Evolutionary conservation across 1,140 invertebrate species (phyloP).

Genomic region (Drosophila micromelanica): DNA sequence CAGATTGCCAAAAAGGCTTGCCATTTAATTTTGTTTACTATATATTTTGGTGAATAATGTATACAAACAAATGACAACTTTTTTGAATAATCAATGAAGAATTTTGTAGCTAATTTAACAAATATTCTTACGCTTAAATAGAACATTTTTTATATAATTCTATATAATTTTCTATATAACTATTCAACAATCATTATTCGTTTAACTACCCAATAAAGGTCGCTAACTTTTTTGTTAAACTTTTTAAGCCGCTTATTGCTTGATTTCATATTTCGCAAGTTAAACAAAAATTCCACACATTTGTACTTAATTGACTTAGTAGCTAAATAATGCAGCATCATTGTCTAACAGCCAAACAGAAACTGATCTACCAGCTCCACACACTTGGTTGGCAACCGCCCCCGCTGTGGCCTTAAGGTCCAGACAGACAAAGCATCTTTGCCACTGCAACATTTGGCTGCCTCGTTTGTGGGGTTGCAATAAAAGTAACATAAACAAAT

Average conservation of each 20-base stretch:
- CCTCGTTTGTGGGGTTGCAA: slow-evolving; percentile 41
- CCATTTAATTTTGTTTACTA: background rate
- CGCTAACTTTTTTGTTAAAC: background rate
- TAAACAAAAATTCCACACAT: background rate
- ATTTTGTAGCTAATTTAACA: background rate
- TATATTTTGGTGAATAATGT: background rate
- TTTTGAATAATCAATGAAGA: no score
- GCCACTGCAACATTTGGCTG: slow-evolving; percentile 38
- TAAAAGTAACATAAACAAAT: slow-evolving; percentile 71
- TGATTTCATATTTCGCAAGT: background rate
- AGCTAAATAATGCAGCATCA: slow-evolving; percentile 18
- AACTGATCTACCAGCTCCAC: background rate
- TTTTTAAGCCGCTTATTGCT: slow-evolving; percentile 2
- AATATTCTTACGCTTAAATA: background rate
- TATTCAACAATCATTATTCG: background rate
- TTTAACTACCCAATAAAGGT: background rate
- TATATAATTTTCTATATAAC: background rate
- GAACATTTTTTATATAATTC: background rate
- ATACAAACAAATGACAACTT: no score
- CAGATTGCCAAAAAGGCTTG: slow-evolving; percentile 13
- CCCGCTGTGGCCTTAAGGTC: slow-evolving; percentile 4
- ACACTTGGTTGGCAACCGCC: background rate
- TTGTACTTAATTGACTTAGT: slow-evolving; percentile 9
- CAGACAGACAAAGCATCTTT: background rate
- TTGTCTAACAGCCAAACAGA: background rate